Evolutionary conservation across 2,113 vertebrate species (phyloP), one percentile per base, ranked within the genome.

Genomic region (Arothron firmamentum): DNA sequence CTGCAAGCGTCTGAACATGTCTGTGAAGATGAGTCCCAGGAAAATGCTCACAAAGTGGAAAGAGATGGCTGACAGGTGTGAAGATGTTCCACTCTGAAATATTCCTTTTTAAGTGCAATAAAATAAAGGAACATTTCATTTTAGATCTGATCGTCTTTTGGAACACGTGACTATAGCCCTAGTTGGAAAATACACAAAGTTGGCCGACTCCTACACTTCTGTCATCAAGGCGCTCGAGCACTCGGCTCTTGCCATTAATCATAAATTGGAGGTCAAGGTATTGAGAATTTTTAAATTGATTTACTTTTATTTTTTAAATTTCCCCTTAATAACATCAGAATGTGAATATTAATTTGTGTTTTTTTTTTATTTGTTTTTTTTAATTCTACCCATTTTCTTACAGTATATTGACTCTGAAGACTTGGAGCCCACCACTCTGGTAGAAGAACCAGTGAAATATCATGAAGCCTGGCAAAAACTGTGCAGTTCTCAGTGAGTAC

Each of bases 401-500:
- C 80, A 99, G 97, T 98, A 98, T 67, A 92, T 99, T 2, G 95
- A 98, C 80, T 99, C 96, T 60, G 94, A 94, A 20, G 96, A 98
- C 83, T 48, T 98, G 89, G 96, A 98, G 84, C 84, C 76, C 0
- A 65, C 77, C 3, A 93, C 92, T 18, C 72, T 94, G 67, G 88
- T 92, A 78, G 93, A 94, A 0, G 95, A 99, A 21, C 96, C 97
- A 0, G 95, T 99, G n/a, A 90, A 93, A 50, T 99, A 98, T 77
- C 96, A 98, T 0, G 95, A 98, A 60, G 96, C 96, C 0, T 99
- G 96, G 97, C 96, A 98, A 83, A 97, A 94, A 52, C 95, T 99
- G 12, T 99, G 97, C 67, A 95, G 92, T 9, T 91, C 95, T 52
- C 83, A 98, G 96, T 99, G 70, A 96, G 94, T 84, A 55, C 25